Evolutionary conservation across 30 jellyfish, hydroid and myxozoan species (phyloP).

Genomic region (Aurelia aurita): DNA sequence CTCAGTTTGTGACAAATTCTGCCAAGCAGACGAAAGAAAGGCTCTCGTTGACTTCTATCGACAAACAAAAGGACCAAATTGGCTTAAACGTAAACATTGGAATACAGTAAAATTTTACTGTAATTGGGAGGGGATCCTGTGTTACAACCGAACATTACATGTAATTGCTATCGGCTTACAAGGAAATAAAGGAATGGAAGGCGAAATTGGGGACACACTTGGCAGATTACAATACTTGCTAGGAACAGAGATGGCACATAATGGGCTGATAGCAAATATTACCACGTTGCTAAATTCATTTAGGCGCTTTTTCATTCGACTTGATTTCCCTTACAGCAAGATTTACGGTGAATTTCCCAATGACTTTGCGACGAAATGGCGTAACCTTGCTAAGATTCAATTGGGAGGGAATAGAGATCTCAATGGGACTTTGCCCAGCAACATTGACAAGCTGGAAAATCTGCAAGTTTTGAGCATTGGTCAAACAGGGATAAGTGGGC

Average conservation of each 20-base stretch:
- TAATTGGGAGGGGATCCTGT: conserved; percentile 77
- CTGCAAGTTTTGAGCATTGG: conserved; percentile 72
- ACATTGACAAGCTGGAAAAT: conserved; percentile 16
- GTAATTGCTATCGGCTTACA: conserved; percentile 53
- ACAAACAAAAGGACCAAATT: conserved; percentile 41
- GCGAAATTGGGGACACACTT: conserved; percentile 31
- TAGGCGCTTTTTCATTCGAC: conserved; percentile 29
- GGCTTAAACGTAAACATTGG: conserved; percentile 55
- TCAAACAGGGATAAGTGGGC: conserved; percentile 49
- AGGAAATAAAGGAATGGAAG: conserved; percentile 60
- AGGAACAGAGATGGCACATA: conserved; percentile 46
- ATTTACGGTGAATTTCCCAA: conserved; percentile 46
- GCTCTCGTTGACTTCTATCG: conserved; percentile 29
- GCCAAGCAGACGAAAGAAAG: conserved; percentile 31
- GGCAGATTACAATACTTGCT: conserved; percentile 49
- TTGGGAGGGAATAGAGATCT: conserved; percentile 41
- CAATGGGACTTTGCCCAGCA: conserved; percentile 40
- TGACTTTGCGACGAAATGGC: conserved; percentile 23
- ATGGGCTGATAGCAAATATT: conserved; percentile 28
- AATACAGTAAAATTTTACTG: conserved; percentile 24
- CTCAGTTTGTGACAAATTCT: conserved; percentile 28
- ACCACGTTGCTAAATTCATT: conserved; percentile 1
- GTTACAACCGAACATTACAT: conserved; percentile 48
- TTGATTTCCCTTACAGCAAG: conserved; percentile 48
- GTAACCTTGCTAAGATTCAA: conserved; percentile 39